Conservation (phyloP, 1,140 invertebrate species). For the Drosophila mojavensis region DNA sequence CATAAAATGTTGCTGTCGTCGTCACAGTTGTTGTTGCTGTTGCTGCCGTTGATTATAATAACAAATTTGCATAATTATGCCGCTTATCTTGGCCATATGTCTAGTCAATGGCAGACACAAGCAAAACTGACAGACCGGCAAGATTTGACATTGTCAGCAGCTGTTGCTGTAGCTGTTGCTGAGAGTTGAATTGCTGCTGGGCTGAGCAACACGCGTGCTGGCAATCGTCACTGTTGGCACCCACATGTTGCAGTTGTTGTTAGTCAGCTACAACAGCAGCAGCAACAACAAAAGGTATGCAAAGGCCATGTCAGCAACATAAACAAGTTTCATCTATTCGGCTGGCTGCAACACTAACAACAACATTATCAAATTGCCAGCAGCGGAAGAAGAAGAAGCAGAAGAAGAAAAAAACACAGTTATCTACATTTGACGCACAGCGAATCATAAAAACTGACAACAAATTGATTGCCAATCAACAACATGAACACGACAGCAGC, state of each 20-base stretch:
- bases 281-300: constrained; percentile 18
- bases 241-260: constrained; percentile 47
- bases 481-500: constrained; percentile 79
- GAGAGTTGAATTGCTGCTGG: constrained; percentile 14
- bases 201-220: constrained; percentile 35
- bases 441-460: constrained; percentile 82
- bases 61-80: constrained; percentile 83
- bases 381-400: constrained; percentile 30
- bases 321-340: constrained; percentile 28
- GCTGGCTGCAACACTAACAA: constrained; percentile 48
- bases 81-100: constrained; percentile 80
- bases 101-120: constrained; percentile 43
- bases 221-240: constrained; percentile 41
- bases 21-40: constrained; percentile 25
- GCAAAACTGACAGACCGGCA: constrained; percentile 15
- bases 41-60: constrained; percentile 60
- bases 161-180: constrained; percentile 10
- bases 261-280: constrained; percentile 3
- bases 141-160: constrained; percentile 40
- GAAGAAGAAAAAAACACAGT: constrained; percentile 58
- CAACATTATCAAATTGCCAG: constrained; percentile 53
- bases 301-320: constrained; percentile 36
- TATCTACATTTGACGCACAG: constrained; percentile 76
- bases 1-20: constrained; percentile 63
- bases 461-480: constrained; percentile 82